phyloP scores from a whole-genome alignment of 2,113 vertebrate genomes.

The Caloenas nicobarica region DNA sequence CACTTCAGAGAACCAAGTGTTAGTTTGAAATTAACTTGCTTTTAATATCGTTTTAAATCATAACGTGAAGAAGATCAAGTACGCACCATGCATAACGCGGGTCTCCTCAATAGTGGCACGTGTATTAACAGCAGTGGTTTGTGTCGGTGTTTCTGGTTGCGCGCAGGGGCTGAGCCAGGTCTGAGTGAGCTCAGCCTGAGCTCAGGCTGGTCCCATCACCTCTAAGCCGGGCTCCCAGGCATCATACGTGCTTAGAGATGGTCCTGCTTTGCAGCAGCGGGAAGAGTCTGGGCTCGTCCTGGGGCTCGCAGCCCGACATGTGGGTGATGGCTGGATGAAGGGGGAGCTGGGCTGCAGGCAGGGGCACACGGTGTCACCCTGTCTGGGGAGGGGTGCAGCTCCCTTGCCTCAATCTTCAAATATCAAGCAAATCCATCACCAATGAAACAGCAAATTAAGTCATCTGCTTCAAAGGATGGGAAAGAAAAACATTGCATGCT shows the following conservation, averaged over 20 bases:
- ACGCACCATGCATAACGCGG: rapidly evolving
- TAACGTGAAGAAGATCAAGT: neutral
- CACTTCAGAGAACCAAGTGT: neutral
- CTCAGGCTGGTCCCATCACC: neutral
- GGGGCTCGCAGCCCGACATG: rapidly evolving
- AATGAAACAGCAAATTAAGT: neutral
- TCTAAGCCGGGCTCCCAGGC: neutral
- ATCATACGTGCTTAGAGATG: neutral
- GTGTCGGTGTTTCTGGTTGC: neutral
- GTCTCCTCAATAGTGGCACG: neutral
- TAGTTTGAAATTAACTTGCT: neutral
- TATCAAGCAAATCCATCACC: neutral
- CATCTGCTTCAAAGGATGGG: neutral
- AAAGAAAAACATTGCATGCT: neutral
- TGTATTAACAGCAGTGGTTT: rapidly evolving
- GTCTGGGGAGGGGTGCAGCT: neutral
- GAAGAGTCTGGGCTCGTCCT: neutral
- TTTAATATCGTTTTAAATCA: neutral
- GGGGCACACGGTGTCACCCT: neutral
- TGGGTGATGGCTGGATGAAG: neutral
- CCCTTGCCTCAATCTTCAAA: neutral
- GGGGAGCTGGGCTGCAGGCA: neutral
- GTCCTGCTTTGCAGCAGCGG: neutral
- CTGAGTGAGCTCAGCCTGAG: neutral
- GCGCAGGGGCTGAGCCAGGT: neutral